Evolutionary conservation across 2,113 vertebrate genomes (phyloP).

Genomic region (Litocranius walleri): DNA sequence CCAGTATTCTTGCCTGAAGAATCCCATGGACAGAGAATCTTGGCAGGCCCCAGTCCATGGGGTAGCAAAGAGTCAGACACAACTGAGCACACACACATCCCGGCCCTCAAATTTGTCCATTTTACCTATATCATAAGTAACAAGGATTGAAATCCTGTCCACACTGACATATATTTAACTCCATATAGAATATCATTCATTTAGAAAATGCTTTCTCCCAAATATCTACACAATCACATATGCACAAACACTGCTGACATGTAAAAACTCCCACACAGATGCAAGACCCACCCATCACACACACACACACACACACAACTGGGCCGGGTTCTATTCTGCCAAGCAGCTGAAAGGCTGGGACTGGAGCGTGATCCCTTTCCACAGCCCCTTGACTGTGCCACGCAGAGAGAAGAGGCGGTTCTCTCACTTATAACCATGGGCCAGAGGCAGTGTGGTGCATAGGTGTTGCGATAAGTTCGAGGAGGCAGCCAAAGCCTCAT

Average conservation of each 20-base stretch:
- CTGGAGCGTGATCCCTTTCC: not conserved
- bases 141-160: not conserved
- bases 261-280: not conserved
- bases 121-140: not conserved
- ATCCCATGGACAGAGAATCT: not conserved
- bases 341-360: not conserved
- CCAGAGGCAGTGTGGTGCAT: too few relatives aligned
- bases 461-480: fast-evolving
- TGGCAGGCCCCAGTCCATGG: not conserved
- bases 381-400: not conserved
- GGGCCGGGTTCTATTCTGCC: not conserved
- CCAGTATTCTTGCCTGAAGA: not conserved
- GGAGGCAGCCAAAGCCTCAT: not conserved
- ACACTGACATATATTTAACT: not conserved
- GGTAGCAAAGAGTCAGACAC: not conserved
- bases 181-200: not conserved
- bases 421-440: not conserved
- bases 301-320: too few relatives aligned
- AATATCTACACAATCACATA: not conserved
- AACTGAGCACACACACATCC: not conserved
- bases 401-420: not conserved
- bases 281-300: not conserved
- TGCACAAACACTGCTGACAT: not conserved
- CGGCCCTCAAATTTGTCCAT: not conserved
- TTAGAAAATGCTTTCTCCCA: not conserved